phyloP scores from a whole-genome alignment of 1,140 invertebrate species.

The Chionoecetes opilio region DNA sequence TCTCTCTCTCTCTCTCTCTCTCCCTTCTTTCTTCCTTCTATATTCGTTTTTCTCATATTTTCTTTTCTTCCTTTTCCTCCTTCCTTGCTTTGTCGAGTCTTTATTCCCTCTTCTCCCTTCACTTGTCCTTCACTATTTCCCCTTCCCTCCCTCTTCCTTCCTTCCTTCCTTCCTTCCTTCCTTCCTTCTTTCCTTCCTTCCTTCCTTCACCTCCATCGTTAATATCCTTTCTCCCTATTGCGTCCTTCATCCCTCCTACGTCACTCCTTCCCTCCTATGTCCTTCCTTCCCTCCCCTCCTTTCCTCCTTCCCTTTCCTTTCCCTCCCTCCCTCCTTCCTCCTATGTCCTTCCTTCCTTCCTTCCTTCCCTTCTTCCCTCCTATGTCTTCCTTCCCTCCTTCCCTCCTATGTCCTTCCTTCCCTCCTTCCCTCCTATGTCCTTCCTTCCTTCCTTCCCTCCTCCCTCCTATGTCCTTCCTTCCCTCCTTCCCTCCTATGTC shows the following conservation, averaged over 20 bases:
- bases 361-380: too few species aligned
- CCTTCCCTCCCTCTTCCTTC: too few species aligned
- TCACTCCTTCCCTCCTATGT: background rate
- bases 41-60: background rate
- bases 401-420: too few species aligned
- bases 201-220: background rate
- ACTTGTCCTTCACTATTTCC: too few species aligned
- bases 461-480: background rate
- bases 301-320: too few species aligned
- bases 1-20: background rate
- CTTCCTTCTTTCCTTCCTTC: background rate
- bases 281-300: too few species aligned
- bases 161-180: background rate
- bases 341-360: too few species aligned
- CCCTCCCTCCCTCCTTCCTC: too few species aligned
- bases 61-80: background rate
- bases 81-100: background rate
- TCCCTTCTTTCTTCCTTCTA: background rate
- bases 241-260: background rate
- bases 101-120: too few species aligned
- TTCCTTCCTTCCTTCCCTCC: background rate
- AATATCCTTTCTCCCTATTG: background rate
- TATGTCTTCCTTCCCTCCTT: too few species aligned
- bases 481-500: background rate
- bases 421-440: background rate